Evolutionary conservation across 2,797 vertebrate genomes (phyloP).

Genomic region (Molothrus ater): DNA sequence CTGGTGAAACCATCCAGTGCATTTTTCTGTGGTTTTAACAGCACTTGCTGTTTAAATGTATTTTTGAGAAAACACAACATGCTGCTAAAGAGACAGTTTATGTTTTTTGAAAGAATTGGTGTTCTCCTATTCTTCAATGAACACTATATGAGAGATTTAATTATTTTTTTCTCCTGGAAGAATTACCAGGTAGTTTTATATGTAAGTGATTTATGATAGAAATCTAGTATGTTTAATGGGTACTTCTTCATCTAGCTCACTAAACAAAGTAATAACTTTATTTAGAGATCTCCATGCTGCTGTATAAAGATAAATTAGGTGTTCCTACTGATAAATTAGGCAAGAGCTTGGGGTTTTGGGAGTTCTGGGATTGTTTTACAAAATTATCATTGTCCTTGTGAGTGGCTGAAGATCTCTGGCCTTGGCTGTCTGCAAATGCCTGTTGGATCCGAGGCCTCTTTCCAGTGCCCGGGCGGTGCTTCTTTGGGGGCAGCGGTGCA

Average conservation of each 20-base stretch:
- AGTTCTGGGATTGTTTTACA: not conserved
- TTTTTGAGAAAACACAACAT: not conserved
- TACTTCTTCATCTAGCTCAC: not conserved
- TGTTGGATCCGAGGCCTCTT: accelerated
- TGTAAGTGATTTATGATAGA: not conserved
- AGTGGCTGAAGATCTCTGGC: not conserved
- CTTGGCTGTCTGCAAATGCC: not conserved
- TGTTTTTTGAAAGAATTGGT: not conserved
- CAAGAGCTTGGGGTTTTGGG: not conserved
- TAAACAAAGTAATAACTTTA: not conserved
- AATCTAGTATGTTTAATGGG: not conserved
- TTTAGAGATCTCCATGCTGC: not conserved
- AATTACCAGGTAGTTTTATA: not conserved
- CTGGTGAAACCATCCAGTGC: not conserved
- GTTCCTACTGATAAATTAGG: not conserved
- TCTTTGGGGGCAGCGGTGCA: accelerated
- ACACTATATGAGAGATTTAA: not conserved
- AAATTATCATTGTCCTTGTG: not conserved
- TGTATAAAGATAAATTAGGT: not conserved
- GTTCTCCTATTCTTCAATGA: not conserved
- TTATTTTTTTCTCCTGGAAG: not conserved
- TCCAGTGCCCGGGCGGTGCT: accelerated
- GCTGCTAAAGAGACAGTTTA: not conserved
- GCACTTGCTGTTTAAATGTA: not conserved
- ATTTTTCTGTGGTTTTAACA: not conserved